Percentiles rank a stretch among this genome's conserved stretches.
Evolutionary conservation across 2,797 vertebrate species (phyloP).

Genomic region (Macroramphosus scolopax): DNA sequence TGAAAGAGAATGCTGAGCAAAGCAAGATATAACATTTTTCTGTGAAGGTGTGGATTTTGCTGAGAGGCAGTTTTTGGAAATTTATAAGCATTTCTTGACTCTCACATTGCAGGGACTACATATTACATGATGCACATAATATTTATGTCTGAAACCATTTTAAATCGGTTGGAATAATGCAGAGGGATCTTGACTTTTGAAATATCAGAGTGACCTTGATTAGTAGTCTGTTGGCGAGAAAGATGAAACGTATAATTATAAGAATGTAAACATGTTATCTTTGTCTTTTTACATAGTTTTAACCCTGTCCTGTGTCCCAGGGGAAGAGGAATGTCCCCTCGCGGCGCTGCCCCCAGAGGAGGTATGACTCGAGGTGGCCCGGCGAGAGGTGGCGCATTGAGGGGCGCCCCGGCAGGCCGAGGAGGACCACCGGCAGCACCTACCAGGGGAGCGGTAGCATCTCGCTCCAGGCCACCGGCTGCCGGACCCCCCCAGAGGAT

Average conservation of each 20-base stretch:
- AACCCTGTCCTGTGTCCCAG: conserved; percentile 56
- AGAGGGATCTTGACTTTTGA: background rate
- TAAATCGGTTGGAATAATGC: background rate
- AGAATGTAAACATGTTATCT: too few relatives aligned
- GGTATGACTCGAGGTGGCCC: conserved; percentile 86
- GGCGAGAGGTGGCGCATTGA: conserved; percentile 83
- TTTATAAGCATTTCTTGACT: background rate
- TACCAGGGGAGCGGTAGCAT: conserved; percentile 79
- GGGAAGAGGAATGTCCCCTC: conserved; percentile 87
- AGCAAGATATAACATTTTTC: background rate
- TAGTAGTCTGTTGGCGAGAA: too few relatives aligned
- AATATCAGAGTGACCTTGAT: too few relatives aligned
- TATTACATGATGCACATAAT: too few relatives aligned
- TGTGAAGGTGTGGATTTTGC: background rate
- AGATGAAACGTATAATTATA: too few relatives aligned
- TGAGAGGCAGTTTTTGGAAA: background rate
- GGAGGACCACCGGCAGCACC: conserved; percentile 85
- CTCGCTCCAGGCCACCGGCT: conserved; percentile 83
- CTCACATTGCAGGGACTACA: background rate
- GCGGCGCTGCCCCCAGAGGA: conserved; percentile 73
- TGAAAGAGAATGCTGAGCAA: conserved; percentile 5
- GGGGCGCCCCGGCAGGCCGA: conserved; percentile 84
- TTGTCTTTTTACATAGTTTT: too few relatives aligned
- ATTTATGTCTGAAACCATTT: background rate
- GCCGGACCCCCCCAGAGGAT: conserved; percentile 88